These are phyloP conservation scores for Auanema freiburgensis DNA, from an alignment of 2,888 invertebrate species.

Conservation along the genomic window DNA sequence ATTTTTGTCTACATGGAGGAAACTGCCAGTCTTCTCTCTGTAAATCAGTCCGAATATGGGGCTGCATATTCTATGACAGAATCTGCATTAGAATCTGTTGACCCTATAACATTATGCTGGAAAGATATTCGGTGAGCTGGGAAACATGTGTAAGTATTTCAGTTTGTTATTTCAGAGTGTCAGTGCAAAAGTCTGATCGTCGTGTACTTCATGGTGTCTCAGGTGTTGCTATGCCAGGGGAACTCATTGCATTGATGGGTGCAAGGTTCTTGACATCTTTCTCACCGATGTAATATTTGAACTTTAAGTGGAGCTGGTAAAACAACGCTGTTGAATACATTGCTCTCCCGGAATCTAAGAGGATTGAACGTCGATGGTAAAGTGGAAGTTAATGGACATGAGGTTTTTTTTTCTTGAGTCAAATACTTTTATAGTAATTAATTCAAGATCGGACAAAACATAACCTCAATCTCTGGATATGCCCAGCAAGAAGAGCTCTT, in stretches of 20 bases:
- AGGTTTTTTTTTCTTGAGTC: conserved; percentile 17
- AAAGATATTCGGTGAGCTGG: conserved; percentile 37
- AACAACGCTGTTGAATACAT: conserved; percentile 85
- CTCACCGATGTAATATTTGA: too few species aligned
- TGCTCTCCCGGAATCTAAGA: conserved; percentile 68
- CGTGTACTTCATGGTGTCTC: conserved; percentile 38
- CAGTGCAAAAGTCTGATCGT: conserved; percentile 15
- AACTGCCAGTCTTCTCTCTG: conserved; percentile 41
- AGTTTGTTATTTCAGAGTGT: conserved; percentile 24
- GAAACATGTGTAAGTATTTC: background rate
- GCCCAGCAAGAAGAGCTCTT: conserved; percentile 64
- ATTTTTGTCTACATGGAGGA: conserved; percentile 20
- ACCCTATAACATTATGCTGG: conserved; percentile 53
- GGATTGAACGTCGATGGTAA: conserved; percentile 62
- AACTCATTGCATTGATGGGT: conserved; percentile 63
- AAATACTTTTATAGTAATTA: background rate
- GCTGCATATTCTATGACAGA: conserved; percentile 32
- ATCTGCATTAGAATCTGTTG: conserved; percentile 45
- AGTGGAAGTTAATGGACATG: conserved; percentile 51
- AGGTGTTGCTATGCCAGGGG: conserved; percentile 55
- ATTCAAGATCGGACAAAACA: conserved; percentile 40
- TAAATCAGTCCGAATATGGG: conserved; percentile 41
- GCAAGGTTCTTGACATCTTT: conserved; percentile 42
- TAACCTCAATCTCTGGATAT: conserved; percentile 57
- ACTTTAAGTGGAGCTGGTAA: conserved; percentile 80